Evolutionary conservation across 2,113 vertebrate species (phyloP), one percentile per base, ranked within the genome.

Genomic region (Blennius ocellaris): DNA sequence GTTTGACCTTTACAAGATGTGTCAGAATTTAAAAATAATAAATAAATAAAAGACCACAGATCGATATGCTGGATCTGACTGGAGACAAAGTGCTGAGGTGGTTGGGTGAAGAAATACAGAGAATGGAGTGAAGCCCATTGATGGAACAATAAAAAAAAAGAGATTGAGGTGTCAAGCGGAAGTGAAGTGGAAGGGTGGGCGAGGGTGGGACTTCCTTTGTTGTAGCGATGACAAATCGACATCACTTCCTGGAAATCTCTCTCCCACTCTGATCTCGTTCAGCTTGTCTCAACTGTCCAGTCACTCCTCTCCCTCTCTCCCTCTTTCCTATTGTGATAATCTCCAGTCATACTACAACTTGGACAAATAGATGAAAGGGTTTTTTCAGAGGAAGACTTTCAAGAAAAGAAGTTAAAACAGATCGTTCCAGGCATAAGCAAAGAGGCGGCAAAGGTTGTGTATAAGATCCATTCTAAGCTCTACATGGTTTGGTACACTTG

Each of bases 201-300:
- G 11, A 77, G 15, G 73, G 71, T 51, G 69, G 71, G 82, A 73
- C 78, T 81, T 85, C 74, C 84, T 67, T 36, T 73, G 53, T 6
- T 49, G 58, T 17, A 62, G 49, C 59, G 51, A 11, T 61, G 40
- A 78, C 66, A 43, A 69, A 54, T 58, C 9, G 15, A 72, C 70
- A 72, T 83, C 66, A 85, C 82, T 87, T 85, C 80, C 84, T 67
- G 12, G 21, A 63, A 52, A 48, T 53, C 7, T 43, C n/a, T 8
- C 9, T 50, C 43, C 63, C 37, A 48, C 43, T 48, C 39, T 37
- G 43, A 21, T 21, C 7, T 15, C 16, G 6, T 54, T 66, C 51
- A 38, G n/a, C 10, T 0, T 64, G 52, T 1, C 21, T 30, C 21
- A 30, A 4, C 21, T 30, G 21, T 4, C 21, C 21, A 2, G 21